Evolutionary conservation across 2,888 invertebrate species (phyloP).

Genomic region (Pimpla rufipes): DNA sequence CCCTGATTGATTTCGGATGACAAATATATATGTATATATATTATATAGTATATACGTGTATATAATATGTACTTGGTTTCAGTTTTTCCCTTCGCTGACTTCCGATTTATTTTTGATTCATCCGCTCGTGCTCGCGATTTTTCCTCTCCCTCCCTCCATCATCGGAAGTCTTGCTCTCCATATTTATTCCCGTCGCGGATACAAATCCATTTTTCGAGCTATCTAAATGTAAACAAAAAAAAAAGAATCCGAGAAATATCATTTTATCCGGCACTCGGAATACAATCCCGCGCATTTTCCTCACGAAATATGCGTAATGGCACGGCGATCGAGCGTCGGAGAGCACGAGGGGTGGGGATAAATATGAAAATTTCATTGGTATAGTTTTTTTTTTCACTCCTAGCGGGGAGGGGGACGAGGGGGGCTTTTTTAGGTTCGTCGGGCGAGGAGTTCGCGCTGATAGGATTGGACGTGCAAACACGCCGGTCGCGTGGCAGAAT

Average conservation of each 20-base stretch:
- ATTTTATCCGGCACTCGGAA: neutral
- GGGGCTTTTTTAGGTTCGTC: constrained; percentile 7
- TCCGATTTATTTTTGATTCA: neutral
- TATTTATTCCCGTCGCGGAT: neutral
- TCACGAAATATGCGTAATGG: neutral
- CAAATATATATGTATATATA: neutral
- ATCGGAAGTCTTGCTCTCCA: neutral
- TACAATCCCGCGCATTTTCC: neutral
- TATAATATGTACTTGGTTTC: neutral
- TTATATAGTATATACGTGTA: constrained; percentile 10
- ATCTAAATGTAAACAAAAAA: neutral
- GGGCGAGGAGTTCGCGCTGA: constrained; percentile 36
- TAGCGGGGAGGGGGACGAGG: too few species aligned
- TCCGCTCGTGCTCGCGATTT: neutral
- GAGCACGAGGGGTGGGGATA: neutral
- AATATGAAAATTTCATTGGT: constrained; percentile 27
- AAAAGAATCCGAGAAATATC: neutral
- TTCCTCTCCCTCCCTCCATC: neutral
- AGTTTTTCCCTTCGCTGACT: neutral
- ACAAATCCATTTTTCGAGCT: neutral
- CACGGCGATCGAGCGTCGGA: neutral
- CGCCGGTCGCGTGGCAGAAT: constrained; percentile 50
- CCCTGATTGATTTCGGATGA: constrained; percentile 37
- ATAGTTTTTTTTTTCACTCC: constrained; percentile 3
- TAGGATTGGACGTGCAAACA: constrained; percentile 63